Evolutionary conservation across 2,113 vertebrate species (phyloP).

Genomic region (Sciurus niger): DNA sequence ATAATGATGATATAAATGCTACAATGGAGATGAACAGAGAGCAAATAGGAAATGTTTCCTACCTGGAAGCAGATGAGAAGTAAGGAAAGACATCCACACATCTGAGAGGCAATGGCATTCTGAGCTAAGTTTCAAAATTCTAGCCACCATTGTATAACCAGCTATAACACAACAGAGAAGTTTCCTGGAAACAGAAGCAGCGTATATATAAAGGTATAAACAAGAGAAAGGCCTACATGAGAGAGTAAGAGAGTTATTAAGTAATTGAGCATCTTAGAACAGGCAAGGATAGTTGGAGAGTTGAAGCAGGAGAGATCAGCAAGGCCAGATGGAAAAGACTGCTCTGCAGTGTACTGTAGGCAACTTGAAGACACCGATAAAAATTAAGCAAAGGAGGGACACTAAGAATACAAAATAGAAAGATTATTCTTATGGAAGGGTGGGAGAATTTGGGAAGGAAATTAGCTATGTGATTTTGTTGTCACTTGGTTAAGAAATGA

Average conservation of each 20-base stretch:
- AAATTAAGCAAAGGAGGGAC: slow-evolving; percentile 3
- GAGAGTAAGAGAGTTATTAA: neutral
- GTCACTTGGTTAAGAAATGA: neutral
- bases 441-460: neutral
- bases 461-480: neutral
- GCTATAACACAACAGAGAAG: neutral
- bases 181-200: neutral
- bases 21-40: neutral
- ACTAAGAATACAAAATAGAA: neutral
- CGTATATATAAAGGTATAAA: neutral
- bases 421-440: neutral
- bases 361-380: neutral
- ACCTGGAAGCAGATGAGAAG: neutral
- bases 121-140: slow-evolving; percentile 39
- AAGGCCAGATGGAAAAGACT: neutral
- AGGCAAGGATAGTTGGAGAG: neutral
- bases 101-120: neutral
- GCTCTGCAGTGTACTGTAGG: neutral
- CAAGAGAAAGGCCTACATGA: neutral
- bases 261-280: neutral
- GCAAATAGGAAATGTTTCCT: neutral
- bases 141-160: neutral
- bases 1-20: neutral
- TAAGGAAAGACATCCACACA: neutral
- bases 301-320: neutral